Conservation (phyloP, 2,113 vertebrate genomes). For the Paradoxurus hermaphroditus region DNA sequence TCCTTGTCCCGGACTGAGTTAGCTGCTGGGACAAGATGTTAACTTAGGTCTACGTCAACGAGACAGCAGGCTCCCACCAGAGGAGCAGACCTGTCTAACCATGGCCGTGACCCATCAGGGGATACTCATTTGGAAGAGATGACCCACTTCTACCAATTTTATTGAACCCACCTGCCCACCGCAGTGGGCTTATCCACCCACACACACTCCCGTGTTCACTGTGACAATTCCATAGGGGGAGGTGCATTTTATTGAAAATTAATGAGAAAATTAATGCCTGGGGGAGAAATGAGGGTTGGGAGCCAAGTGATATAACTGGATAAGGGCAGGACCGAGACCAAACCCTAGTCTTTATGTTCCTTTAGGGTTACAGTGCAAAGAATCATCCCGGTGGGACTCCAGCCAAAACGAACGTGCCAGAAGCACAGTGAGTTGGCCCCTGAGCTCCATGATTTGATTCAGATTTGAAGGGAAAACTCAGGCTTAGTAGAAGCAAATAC, state of each 20-base stretch:
- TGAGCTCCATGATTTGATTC: background rate
- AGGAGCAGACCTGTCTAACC: background rate
- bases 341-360: background rate
- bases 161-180: background rate
- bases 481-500: background rate
- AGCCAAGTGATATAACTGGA: background rate
- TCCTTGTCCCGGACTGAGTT: background rate
- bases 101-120: background rate
- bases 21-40: background rate
- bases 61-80: background rate
- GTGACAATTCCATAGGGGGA: background rate
- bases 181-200: background rate
- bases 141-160: background rate
- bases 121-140: background rate
- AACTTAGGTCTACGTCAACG: background rate
- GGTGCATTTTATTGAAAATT: background rate
- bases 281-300: background rate
- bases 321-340: background rate
- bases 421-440: background rate
- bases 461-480: background rate
- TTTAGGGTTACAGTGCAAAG: background rate
- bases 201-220: background rate
- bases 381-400: background rate
- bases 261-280: background rate
- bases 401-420: background rate